These are phyloP conservation scores for Alligator mississippiensis DNA, from an alignment of 2,113 vertebrate species.

Conservation along the genomic window DNA sequence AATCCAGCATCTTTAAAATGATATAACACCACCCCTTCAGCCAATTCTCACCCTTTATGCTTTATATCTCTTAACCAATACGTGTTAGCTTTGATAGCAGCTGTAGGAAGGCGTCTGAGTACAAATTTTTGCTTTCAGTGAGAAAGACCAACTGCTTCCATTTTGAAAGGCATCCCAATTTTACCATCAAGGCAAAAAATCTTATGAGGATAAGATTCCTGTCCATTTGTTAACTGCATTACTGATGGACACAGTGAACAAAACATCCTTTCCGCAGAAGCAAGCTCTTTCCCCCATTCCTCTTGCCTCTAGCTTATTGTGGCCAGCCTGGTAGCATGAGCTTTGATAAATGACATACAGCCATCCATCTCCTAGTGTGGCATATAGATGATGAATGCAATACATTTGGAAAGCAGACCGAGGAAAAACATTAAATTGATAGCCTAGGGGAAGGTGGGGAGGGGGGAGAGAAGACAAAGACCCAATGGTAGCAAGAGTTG, in stretches of 20 bases:
- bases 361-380: constrained; percentile 44
- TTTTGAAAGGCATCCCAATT: not conserved
- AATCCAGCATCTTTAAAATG: not conserved
- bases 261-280: not conserved
- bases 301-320: constrained; percentile 26
- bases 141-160: not conserved
- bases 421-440: constrained; percentile 49
- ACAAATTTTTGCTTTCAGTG: not conserved
- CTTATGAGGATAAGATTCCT: not conserved
- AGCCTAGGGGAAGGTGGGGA: not conserved
- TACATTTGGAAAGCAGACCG: constrained; percentile 38
- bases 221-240: not conserved
- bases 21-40: accelerated
- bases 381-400: constrained; percentile 51
- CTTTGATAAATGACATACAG: constrained; percentile 42
- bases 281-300: not conserved
- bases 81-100: not conserved
- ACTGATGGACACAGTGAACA: not conserved
- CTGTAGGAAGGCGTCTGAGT: not conserved
- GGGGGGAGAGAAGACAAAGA: not conserved
- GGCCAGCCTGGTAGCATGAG: not conserved
- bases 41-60: not conserved
- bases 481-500: not conserved
- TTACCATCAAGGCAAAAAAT: not conserved
- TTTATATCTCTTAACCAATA: not conserved